Evolutionary conservation across 2,888 invertebrate genomes (phyloP).

Genomic region (Sminthurides aquaticus): DNA sequence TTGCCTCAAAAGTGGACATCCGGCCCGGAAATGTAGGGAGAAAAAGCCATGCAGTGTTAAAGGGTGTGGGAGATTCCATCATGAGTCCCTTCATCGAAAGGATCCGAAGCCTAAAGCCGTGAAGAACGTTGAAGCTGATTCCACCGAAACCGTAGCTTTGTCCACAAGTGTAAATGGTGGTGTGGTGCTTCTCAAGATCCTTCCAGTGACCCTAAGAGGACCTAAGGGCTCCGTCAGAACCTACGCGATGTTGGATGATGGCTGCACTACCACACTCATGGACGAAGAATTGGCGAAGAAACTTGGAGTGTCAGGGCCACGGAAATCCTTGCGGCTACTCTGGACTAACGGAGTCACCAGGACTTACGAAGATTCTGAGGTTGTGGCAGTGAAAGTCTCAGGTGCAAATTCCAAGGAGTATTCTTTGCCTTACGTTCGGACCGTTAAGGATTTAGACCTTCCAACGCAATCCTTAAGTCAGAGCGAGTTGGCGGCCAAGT

Average conservation of each 20-base stretch:
- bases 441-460: neutral
- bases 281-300: neutral
- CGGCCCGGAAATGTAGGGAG: neutral
- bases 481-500: neutral
- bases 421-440: neutral
- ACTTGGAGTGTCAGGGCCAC: neutral
- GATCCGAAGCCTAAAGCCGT: neutral
- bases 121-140: neutral
- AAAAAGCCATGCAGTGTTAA: neutral
- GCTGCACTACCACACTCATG: neutral
- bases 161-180: neutral
- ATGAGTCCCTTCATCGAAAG: neutral
- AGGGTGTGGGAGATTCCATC: neutral
- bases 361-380: neutral
- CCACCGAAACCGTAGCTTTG: neutral
- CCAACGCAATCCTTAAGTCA: neutral
- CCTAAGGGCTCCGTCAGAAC: neutral
- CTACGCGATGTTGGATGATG: constrained; percentile 9
- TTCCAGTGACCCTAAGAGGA: constrained; percentile 1
- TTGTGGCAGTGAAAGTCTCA: neutral
- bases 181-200: neutral
- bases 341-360: neutral
- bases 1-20: neutral
- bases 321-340: neutral
- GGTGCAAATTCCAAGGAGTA: neutral